Percentiles rank a stretch among this genome's conserved stretches.
phyloP scores from a whole-genome alignment of 2,888 invertebrate species.

The Spialia ferax region DNA sequence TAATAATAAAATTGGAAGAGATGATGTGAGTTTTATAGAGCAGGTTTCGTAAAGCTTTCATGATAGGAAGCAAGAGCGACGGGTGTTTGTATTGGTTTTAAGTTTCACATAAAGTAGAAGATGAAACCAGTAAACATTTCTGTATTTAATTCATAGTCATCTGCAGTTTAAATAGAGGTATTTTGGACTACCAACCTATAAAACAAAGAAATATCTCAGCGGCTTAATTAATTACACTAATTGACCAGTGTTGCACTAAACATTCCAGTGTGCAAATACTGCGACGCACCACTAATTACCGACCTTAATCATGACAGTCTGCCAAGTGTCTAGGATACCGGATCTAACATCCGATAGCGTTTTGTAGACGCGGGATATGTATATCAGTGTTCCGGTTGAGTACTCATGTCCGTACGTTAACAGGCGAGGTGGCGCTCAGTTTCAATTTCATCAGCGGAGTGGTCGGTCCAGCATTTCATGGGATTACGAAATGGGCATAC shows the following conservation, averaged over 20 bases:
- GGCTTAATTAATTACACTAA: not conserved
- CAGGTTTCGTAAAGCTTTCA: not conserved
- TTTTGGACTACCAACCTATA: no score
- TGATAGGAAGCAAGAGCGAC: not conserved
- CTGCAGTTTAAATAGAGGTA: no score
- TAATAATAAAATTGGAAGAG: not conserved
- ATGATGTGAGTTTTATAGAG: not conserved
- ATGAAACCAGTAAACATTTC: no score
- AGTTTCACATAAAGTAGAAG: no score
- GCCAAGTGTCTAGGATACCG: slow-evolving; percentile 38
- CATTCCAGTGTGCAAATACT: slow-evolving; percentile 13
- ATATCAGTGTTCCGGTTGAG: slow-evolving; percentile 31
- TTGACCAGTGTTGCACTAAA: not conserved
- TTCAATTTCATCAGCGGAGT: slow-evolving; percentile 27
- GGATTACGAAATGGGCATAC: slow-evolving; percentile 33
- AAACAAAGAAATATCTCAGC: not conserved
- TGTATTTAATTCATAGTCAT: no score
- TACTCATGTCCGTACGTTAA: slow-evolving; percentile 19
- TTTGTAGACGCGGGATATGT: slow-evolving; percentile 18
- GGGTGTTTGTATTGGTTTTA: no score
- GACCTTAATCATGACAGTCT: slow-evolving; percentile 29
- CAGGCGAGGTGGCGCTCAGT: slow-evolving; percentile 26
- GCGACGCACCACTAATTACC: slow-evolving; percentile 31
- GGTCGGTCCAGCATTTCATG: slow-evolving; percentile 30
- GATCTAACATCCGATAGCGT: slow-evolving; percentile 37